These are phyloP conservation scores for Dicycla oo DNA, from an alignment of 2,888 invertebrate genomes.

Conservation along the genomic window DNA sequence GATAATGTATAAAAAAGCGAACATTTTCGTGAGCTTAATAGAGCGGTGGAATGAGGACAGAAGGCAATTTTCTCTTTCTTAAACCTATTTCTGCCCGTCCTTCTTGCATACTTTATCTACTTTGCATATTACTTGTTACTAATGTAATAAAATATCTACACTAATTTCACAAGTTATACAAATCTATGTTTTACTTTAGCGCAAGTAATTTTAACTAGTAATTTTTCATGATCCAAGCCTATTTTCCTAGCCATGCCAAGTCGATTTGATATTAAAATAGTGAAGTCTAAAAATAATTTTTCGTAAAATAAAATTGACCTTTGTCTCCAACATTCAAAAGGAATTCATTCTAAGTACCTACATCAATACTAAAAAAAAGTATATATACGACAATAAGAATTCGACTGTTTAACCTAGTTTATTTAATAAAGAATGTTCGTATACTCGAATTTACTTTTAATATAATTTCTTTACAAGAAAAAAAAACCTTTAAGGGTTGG, in stretches of 20 bases:
- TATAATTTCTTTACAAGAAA: conserved; percentile 34
- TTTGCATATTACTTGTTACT: conserved; percentile 31
- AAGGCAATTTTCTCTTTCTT: conserved; percentile 53
- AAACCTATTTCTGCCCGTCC: conserved; percentile 39
- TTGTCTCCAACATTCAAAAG: background rate
- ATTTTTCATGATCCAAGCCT: background rate
- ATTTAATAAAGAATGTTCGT: conserved; percentile 33
- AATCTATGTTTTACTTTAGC: conserved; percentile 1
- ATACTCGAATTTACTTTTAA: conserved; percentile 32
- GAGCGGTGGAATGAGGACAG: conserved; percentile 32
- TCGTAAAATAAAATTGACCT: background rate
- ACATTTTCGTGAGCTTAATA: conserved; percentile 39
- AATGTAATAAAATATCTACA: conserved; percentile 27
- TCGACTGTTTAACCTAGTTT: conserved; percentile 16
- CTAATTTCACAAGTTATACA: conserved; percentile 13
- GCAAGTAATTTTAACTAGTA: background rate
- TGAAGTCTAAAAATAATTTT: background rate
- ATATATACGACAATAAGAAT: conserved; percentile 5
- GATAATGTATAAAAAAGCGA: conserved; percentile 17
- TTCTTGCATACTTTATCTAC: conserved; percentile 29
- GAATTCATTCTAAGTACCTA: background rate
- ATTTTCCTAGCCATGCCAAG: background rate
- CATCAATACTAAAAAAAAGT: conserved; percentile 8
- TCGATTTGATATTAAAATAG: background rate
- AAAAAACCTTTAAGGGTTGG: conserved; percentile 23